Percentiles rank a stretch among this genome's conserved stretches.
phyloP scores from a whole-genome alignment of 2,888 invertebrate genomes.

The Magallana nippona region DNA sequence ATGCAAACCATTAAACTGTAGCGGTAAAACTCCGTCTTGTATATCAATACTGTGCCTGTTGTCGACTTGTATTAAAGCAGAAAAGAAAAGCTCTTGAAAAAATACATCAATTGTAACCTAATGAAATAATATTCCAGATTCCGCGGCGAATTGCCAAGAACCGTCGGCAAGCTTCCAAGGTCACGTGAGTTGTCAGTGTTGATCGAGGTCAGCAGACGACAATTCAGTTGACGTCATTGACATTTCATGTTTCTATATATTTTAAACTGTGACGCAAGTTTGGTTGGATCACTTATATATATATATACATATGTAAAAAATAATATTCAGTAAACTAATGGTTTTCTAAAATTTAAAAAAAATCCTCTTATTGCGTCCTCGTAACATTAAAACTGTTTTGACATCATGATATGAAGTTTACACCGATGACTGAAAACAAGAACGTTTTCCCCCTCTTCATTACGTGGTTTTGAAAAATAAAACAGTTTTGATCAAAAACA shows the following conservation, averaged over 20 bases:
- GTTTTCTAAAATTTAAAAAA: too few species aligned
- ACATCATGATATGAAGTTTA: too few species aligned
- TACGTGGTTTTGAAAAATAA: too few species aligned
- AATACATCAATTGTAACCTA: conserved; percentile 32
- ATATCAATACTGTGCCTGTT: conserved; percentile 18
- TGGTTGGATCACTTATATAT: too few species aligned
- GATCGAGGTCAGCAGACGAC: not conserved
- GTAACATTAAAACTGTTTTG: too few species aligned
- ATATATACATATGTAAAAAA: too few species aligned
- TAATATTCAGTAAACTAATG: too few species aligned
- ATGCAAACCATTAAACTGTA: not conserved
- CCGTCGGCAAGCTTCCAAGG: conserved; percentile 15
- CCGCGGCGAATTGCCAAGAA: not conserved
- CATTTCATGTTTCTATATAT: not conserved
- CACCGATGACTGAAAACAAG: too few species aligned
- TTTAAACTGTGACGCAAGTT: not conserved
- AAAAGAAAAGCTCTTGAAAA: conserved; percentile 29
- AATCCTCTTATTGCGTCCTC: too few species aligned
- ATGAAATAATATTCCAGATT: conserved; percentile 26
- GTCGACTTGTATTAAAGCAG: conserved; percentile 30
- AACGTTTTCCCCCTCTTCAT: too few species aligned
- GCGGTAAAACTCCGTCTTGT: conserved; percentile 17
- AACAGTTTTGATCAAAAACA: too few species aligned
- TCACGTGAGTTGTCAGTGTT: not conserved
- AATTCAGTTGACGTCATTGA: not conserved